phyloP scores from a whole-genome alignment of 2,888 invertebrate species.

The Drosophila paracracens region DNA sequence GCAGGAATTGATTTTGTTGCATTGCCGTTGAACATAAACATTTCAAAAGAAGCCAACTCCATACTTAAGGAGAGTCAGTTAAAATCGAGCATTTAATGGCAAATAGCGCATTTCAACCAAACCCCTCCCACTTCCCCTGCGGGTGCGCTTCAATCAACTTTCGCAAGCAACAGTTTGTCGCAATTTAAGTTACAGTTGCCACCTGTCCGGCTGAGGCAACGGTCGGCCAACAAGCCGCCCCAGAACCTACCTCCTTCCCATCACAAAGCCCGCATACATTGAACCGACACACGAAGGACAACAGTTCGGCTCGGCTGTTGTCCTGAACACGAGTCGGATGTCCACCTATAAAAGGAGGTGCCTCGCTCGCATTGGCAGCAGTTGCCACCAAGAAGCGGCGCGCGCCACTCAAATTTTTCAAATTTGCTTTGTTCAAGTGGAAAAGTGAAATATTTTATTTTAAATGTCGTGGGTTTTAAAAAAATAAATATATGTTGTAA shows the following conservation, averaged over 20 bases:
- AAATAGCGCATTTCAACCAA: not conserved
- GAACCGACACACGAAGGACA: conserved; percentile 25
- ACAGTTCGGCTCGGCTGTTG: conserved; percentile 27
- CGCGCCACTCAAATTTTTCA: conserved; percentile 60
- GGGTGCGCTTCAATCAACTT: conserved; percentile 43
- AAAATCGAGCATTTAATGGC: not conserved
- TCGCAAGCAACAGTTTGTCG: conserved; percentile 72
- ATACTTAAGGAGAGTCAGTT: not conserved
- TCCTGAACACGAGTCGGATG: conserved; percentile 36
- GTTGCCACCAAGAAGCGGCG: conserved; percentile 68
- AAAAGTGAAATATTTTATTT: conserved; percentile 10
- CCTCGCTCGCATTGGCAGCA: conserved; percentile 51
- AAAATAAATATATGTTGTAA: not conserved
- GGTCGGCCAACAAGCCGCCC: not conserved
- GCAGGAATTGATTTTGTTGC: not conserved
- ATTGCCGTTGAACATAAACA: not conserved
- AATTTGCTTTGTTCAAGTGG: not conserved
- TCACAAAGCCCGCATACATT: conserved; percentile 32
- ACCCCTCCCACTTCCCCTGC: not conserved
- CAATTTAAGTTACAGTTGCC: conserved; percentile 70
- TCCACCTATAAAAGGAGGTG: conserved; percentile 60
- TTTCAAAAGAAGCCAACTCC: not conserved
- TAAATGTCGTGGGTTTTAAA: not conserved
- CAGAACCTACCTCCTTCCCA: not conserved
- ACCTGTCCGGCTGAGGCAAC: conserved; percentile 51